phyloP scores from a whole-genome alignment of 2,113 vertebrate species.

The Indri indri region DNA sequence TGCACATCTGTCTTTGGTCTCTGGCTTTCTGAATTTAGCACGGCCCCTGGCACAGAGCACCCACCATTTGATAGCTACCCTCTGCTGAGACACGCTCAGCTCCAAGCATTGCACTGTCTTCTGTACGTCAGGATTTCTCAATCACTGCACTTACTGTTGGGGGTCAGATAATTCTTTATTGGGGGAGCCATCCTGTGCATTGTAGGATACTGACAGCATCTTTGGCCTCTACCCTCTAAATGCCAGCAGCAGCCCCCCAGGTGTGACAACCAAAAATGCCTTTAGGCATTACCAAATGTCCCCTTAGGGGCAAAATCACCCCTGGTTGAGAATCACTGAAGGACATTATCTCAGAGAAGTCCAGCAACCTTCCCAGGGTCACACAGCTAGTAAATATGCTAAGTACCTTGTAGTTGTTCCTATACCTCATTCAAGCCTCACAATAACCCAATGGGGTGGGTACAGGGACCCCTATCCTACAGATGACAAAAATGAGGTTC shows the following conservation, averaged over 20 bases:
- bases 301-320: not conserved
- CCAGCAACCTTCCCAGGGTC: not conserved
- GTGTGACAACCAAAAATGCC: not conserved
- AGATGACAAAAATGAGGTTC: not conserved
- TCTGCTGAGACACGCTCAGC: rapidly evolving
- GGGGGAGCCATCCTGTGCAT: rapidly evolving
- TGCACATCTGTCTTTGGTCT: not conserved
- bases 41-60: not conserved
- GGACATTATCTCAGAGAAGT: not conserved
- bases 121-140: not conserved
- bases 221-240: not conserved
- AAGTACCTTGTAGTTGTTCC: not conserved
- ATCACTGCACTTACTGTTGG: not conserved
- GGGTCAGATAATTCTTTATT: rapidly evolving
- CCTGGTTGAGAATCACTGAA: not conserved
- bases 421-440: not conserved
- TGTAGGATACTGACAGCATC: not conserved
- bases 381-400: not conserved
- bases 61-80: not conserved
- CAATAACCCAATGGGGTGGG: not conserved
- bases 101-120: rapidly evolving
- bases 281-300: not conserved
- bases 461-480: not conserved
- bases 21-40: not conserved
- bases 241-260: not conserved